A percentile compares a stretch with the other conserved stretches of the same genome.
phyloP scores from a whole-genome alignment of 1,140 invertebrate species.

The Macrobrachium nipponense region DNA sequence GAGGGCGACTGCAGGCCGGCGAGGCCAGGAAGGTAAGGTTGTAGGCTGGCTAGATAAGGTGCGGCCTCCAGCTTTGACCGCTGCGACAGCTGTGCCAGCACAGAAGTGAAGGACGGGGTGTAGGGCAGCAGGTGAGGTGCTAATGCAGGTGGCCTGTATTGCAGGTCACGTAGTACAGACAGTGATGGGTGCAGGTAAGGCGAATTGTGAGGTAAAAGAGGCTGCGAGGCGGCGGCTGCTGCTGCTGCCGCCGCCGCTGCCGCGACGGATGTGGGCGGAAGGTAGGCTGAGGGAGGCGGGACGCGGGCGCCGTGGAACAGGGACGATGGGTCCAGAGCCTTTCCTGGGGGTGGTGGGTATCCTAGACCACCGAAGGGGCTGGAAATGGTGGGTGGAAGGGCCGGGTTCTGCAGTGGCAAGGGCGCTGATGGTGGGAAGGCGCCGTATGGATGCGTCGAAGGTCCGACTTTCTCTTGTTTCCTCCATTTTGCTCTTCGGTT shows the following conservation, averaged over 20 bases:
- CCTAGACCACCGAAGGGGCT: constrained; percentile 52
- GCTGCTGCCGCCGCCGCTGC: constrained; percentile 34
- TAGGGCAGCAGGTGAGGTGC: constrained; percentile 54
- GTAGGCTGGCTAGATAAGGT: constrained; percentile 55
- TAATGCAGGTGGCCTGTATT: constrained; percentile 56
- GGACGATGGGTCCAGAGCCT: constrained; percentile 21
- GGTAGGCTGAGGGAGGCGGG: constrained; percentile 41
- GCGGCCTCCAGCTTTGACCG: constrained; percentile 54
- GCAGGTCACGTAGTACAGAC: constrained; percentile 54
- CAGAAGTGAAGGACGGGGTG: constrained; percentile 58
- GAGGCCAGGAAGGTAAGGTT: constrained; percentile 54
- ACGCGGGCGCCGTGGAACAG: constrained; percentile 50
- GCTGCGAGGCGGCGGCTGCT: constrained; percentile 51
- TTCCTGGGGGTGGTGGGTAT: constrained; percentile 25
- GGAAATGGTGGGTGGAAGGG: constrained; percentile 58
- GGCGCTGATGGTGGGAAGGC: constrained; percentile 62
- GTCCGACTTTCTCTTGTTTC: constrained; percentile 89
- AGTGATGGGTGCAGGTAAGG: constrained; percentile 56
- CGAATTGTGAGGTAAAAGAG: constrained; percentile 37
- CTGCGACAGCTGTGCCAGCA: constrained; percentile 55
- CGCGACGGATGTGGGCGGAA: constrained; percentile 46
- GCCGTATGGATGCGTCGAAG: constrained; percentile 64
- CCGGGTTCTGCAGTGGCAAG: constrained; percentile 57
- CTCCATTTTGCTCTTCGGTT: constrained; percentile 92
- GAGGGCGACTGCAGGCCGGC: constrained; percentile 50